Base-by-base conservation (phyloP, 2,888 invertebrate species). In the Agonopterix subpropinquella region DNA sequence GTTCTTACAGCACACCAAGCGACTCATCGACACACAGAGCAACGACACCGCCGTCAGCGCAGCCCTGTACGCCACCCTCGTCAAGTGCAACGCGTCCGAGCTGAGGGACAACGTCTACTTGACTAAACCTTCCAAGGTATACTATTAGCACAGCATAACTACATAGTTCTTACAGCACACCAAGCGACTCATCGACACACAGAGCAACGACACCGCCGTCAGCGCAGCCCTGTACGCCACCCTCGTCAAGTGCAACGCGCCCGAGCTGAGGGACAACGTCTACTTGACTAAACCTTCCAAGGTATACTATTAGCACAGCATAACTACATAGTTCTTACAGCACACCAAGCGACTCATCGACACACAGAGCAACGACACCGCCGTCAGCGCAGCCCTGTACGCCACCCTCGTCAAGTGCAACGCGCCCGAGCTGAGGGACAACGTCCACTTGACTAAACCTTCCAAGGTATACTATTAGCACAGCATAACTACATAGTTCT, bases 61-160 rank as follows among this genome's bases (percentile, higher is more conserved):
- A 54, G 71, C 71, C 48, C 70, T 85, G 1, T 84, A 83, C 67
- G 81, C 82, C 45, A 53, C 76, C 46, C 71, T 80, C 15, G 28
- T 84, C 39, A 55, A 62, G 44, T 70, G 71, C 61, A 73, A 76
- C 68, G 59, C 67, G 41, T 58, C 68, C 0, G 65, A 63, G 2
- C 57, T 80, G 11, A 44, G 70, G 1, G 83, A 84, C 55, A 61
- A 73, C 52, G 84, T 77, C 0, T 86, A 82, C 52, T 69, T 75
- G 42, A 62, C 73, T 2, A 59, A 57, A 48, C 85, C 86, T 0
- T 52, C 52, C 8, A 44, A 55, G 57, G 79, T 77, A 1, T 56
- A 62, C 37, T 18, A 2, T 18, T 18, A 18, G 18, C 1, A 15
- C 2, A 3, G 1, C n/a, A n/a, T n/a, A n/a, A n/a, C n/a, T n/a